Evolutionary conservation across 2,888 invertebrate genomes (phyloP).

Genomic region (Chaitophorus viminalis): DNA sequence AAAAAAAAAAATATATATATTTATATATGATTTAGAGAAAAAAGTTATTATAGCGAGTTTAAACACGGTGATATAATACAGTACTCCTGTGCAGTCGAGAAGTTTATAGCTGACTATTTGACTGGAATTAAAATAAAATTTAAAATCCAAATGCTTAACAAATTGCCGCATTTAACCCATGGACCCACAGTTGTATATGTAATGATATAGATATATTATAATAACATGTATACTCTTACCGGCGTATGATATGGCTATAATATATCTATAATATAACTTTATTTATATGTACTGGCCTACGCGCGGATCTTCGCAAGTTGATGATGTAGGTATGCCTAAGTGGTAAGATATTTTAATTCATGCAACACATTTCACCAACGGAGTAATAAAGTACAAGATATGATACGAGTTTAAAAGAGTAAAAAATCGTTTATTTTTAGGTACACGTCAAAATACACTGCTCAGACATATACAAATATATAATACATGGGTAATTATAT

Average conservation of each 20-base stretch:
- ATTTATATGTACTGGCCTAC: too few species aligned
- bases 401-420: not conserved
- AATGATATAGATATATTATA: too few species aligned
- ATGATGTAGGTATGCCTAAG: not conserved
- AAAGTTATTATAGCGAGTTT: too few species aligned
- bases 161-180: not conserved
- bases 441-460: conserved; percentile 11
- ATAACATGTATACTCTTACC: too few species aligned
- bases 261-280: too few species aligned
- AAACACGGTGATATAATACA: too few species aligned
- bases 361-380: not conserved
- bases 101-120: not conserved
- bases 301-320: not conserved
- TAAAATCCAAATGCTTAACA: not conserved
- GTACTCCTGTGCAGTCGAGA: not conserved
- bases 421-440: conserved; percentile 40
- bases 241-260: too few species aligned
- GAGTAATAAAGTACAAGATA: not conserved
- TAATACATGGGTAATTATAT: not conserved
- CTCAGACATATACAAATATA: not conserved
- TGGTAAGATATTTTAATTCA: not conserved
- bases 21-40: too few species aligned
- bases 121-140: not conserved
- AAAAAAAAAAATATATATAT: too few species aligned
- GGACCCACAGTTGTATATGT: not conserved